Evolutionary conservation across 2,113 vertebrate species (phyloP).

Genomic region (Indri indri): DNA sequence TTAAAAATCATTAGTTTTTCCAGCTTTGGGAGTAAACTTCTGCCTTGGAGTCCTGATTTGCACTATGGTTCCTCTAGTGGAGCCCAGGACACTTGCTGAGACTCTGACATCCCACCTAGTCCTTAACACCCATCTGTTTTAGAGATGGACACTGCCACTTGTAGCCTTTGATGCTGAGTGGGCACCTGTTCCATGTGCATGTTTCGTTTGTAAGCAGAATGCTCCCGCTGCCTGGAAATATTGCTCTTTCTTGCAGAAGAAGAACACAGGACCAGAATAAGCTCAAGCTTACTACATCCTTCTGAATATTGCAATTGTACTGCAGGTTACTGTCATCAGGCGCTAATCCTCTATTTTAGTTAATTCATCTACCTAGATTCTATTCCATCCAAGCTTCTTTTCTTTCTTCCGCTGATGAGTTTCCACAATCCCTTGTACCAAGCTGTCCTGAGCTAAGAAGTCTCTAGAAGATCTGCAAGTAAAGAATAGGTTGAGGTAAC

Average conservation of each 20-base stretch:
- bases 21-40: neutral
- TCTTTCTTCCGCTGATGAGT: neutral
- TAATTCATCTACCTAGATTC: neutral
- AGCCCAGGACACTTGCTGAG: neutral
- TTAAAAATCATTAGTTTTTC: neutral
- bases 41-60: neutral
- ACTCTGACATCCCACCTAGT: neutral
- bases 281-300: neutral
- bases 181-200: neutral
- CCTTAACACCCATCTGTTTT: neutral
- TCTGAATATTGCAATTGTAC: neutral
- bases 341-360: neutral
- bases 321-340: neutral
- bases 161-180: neutral
- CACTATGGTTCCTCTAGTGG: neutral
- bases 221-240: neutral
- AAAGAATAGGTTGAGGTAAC: neutral
- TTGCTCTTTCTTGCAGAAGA: neutral
- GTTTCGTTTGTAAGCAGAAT: neutral
- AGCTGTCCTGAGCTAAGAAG: neutral
- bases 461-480: neutral
- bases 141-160: neutral
- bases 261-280: neutral
- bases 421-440: neutral
- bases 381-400: neutral